phyloP scores from a whole-genome alignment of 2,888 invertebrate species.

The Philereme vetulata region DNA sequence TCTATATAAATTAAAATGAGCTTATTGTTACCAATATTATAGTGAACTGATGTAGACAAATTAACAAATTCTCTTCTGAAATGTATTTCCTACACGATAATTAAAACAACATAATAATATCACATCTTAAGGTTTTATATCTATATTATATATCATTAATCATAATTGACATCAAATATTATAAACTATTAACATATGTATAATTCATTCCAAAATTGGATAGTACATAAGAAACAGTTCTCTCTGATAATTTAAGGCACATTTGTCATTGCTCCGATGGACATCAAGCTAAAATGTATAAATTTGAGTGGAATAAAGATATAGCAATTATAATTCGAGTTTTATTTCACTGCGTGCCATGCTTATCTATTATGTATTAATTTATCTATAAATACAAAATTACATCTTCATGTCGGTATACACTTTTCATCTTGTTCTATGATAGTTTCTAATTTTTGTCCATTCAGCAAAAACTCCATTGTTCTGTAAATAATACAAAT shows the following conservation, averaged over 20 bases:
- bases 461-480: conserved; percentile 62
- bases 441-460: conserved; percentile 51
- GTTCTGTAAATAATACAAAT: conserved; percentile 46
- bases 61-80: not conserved
- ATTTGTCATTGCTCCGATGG: not conserved
- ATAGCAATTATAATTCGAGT: not conserved
- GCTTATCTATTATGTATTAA: no score
- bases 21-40: conserved; percentile 27
- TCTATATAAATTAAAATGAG: conserved; percentile 22
- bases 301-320: not conserved
- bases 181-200: no score
- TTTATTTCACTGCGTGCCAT: not conserved
- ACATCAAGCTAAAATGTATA: not conserved
- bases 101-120: conserved; percentile 37
- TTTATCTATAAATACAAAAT: not conserved
- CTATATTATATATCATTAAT: conserved; percentile 7
- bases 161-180: not conserved
- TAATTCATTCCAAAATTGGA: not conserved
- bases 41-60: not conserved
- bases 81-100: not conserved
- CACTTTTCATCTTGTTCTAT: conserved; percentile 28
- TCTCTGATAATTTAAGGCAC: no score
- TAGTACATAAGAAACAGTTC: not conserved
- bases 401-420: conserved; percentile 16
- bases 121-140: conserved; percentile 14